phyloP scores from a whole-genome alignment of 2,888 invertebrate species.

The Gibbula magus region DNA sequence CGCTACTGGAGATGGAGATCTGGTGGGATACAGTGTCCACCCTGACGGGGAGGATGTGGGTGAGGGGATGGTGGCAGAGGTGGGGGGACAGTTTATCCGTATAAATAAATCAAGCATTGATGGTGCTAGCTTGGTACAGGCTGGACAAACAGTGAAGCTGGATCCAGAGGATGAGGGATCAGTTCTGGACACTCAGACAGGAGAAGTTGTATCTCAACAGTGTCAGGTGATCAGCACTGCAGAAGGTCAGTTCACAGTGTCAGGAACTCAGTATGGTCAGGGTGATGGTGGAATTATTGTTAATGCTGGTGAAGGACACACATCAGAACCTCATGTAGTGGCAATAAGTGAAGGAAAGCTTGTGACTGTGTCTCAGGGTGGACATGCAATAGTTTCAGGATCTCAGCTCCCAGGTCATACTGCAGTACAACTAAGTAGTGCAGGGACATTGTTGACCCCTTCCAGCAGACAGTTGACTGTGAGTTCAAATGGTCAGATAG shows the following conservation, averaged over 20 bases:
- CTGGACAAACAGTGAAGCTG: background rate
- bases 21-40: background rate
- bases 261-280: background rate
- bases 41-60: background rate
- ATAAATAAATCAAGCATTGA: background rate
- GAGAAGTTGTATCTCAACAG: background rate
- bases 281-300: background rate
- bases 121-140: background rate
- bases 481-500: background rate
- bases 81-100: background rate
- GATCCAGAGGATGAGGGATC: background rate
- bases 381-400: background rate
- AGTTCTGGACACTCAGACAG: background rate
- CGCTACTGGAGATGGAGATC: background rate
- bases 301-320: background rate
- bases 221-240: slow-evolving; percentile 5
- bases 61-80: slow-evolving; percentile 7
- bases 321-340: background rate
- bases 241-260: slow-evolving; percentile 1
- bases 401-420: background rate
- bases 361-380: background rate
- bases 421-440: background rate
- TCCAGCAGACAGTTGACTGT: background rate
- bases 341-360: background rate
- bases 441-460: background rate